Conservation (phyloP, 2,797 vertebrate species). For the Rhinophrynus dorsalis region DNA sequence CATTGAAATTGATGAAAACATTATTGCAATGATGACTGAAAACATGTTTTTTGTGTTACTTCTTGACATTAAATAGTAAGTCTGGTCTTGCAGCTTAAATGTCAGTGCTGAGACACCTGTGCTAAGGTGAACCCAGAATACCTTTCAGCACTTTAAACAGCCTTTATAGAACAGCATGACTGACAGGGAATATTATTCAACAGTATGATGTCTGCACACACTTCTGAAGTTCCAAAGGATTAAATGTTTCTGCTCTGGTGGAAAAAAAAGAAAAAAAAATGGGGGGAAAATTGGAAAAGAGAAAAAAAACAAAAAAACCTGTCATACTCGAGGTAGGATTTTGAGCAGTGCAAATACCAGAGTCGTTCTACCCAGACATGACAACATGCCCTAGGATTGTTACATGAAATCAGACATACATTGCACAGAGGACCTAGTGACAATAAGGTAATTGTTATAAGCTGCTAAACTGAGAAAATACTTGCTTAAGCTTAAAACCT, state of each 20-base stretch:
- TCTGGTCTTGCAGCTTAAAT: slow-evolving; percentile 44
- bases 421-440: slow-evolving; percentile 30
- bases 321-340: slow-evolving; percentile 48
- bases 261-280: background rate
- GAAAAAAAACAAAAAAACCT: too few relatives aligned
- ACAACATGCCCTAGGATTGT: slow-evolving; percentile 50
- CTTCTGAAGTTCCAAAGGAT: slow-evolving; percentile 45
- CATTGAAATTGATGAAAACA: slow-evolving; percentile 24
- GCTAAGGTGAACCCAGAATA: slow-evolving; percentile 41
- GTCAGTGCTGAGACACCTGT: slow-evolving; percentile 55
- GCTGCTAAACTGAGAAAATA: slow-evolving; percentile 39
- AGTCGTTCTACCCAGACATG: slow-evolving; percentile 46
- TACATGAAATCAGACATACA: slow-evolving; percentile 42
- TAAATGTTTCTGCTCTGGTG: slow-evolving; percentile 43
- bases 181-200: slow-evolving; percentile 11
- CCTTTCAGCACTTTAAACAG: slow-evolving; percentile 43
- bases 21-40: slow-evolving; percentile 50
- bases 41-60: slow-evolving; percentile 45
- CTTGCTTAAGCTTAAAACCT: slow-evolving; percentile 43
- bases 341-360: slow-evolving; percentile 44
- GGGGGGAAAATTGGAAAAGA: background rate
- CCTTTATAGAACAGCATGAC: slow-evolving; percentile 25
- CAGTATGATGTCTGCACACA: slow-evolving; percentile 55
- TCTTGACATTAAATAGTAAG: slow-evolving; percentile 48
- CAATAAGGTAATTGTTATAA: slow-evolving; percentile 51